Evolutionary conservation across 2,797 vertebrate species (phyloP), one percentile per base, ranked within the genome.

Genomic region (Anguilla pacifica): DNA sequence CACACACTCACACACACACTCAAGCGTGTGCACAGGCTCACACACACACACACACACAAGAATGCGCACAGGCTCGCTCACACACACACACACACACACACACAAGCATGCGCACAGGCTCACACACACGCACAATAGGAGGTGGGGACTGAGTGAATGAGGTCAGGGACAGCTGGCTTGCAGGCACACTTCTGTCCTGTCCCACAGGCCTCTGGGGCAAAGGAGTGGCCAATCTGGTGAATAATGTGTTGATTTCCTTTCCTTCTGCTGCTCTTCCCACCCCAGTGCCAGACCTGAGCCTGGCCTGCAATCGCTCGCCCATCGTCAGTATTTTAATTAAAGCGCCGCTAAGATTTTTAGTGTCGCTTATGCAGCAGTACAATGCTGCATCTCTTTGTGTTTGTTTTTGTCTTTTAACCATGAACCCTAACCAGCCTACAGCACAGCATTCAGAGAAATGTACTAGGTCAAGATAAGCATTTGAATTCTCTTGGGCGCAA

Each of bases 81-180:
- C 74, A 43, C 74, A 5, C 74, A 17, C 39, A 11, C 28, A 11
- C 67, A 70, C 35, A 39, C 35, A 35, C 28, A n/a, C 15, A 17
- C 31, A 9, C 67, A 64, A n/a, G 25, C 19, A 25, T 64, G 25
- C 61, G 25, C 22, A 6, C n/a, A 9, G 4, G 25, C 22, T 22
- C 28, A 11, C 28, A 11, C 67, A 72, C 35, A 39, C 31, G 31
- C 31, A 77, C 35, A 77, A 25, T 81, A 22, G 43, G 43, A n/a
- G 77, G 6, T n/a, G 39, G 35, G 74, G 35, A 9, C 39, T 15
- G 7, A 81, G 49, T 81, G 77, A 81, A 81, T 81, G 39, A 49
- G 77, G 77, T 81, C 77, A 81, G 22, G 9, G 77, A 81, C 77
- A 81, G 77, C 77, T 81, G 77, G 77, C 77, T 81, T 51, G 43